Base-by-base conservation (phyloP, 2,113 vertebrate genomes). In the Chaetorhynchus papuensis region DNA sequence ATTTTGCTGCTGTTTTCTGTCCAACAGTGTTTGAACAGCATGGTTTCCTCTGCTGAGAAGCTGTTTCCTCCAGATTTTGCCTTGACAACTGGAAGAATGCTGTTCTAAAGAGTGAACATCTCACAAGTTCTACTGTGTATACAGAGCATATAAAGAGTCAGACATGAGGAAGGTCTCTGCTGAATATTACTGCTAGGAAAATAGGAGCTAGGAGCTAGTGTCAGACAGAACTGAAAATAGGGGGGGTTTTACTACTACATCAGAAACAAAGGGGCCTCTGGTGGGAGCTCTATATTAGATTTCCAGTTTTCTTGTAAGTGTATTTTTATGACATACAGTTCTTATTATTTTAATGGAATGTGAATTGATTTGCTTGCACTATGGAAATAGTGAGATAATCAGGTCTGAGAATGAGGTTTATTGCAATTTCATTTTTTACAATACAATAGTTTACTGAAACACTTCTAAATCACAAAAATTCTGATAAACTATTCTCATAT, bases 331-430 rank as follows among this genome's bases (percentile, higher is more conserved):
- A 69, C 66, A 81, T 57, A 60, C 11, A 24, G 27, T 85, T 95
- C 84, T 93, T 97, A 95, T 92, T 97, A 83, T 82, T 95, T 95
- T 91, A 97, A 97, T 94, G 89, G 94, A 91, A 94, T 72, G 11
- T 60, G 88, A 95, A 97, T 89, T 95, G 56, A 91, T 96, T 97
- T 93, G 53, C 21, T 68, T 96, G 83, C 71, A 76, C 49, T 86
- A 83, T 56, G 78, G 63, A 96, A 83, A 61, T 30, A 74, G n/a
- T 16, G 37, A 89, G 90, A 96, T 52, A 13, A 14, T 39, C 39
- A 49, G 60, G 59, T 82, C 60, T 82, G 52, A 91, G 87, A 96
- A 95, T 89, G 60, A 78, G 19, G 57, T 90, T 95, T 92, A 79
- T 96, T 89, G 87, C 53, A 33, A 63, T 95, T 96, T 95, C 50